Evolutionary conservation across 2,888 invertebrate species (phyloP), one percentile per base, ranked within the genome.

Genomic region (Eupelmus urozonus): DNA sequence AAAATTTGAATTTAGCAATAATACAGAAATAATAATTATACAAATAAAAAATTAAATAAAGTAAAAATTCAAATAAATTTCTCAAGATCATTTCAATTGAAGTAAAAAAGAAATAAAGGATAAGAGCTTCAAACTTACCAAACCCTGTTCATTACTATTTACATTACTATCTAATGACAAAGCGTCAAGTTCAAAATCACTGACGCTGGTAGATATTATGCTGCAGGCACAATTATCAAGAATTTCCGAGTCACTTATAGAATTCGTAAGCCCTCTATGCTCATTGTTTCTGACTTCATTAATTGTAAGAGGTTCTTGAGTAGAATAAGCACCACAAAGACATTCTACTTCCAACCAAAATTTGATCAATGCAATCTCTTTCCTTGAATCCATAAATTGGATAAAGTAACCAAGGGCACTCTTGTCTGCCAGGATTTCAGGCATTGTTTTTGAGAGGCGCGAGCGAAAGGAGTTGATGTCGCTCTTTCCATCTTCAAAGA

Each of bases 351-450:
- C 96, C 81, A 95, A 88, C 93, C 94, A 96, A 88, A 95, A 95
- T 88, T 94, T 94, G 0, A 96, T 92, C 42, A 94, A 90, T 23
- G 92, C 90, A 73, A 94, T 90, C 72, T 93, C 93, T 76, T 93
- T 93, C 81, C 93, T 92, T n/a, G 93, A 91, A 85, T 97, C 96
- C 93, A 98, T 93, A 89, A 93, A 98, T 85, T 96, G 96, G 73
- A 96, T 92, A 88, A 97, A 96, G 90, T 96, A 96, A 62, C 94
- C 94, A 29, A 97, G 91, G 74, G 95, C 95, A 87, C 93, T 93
- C 87, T 95, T 95, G 89, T 96, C 96, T 29, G 92, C 90, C 18
- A 98, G 91, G 82, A 96, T 93, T 85, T 97, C 95, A 78, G 92
- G 90, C 78, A 97, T 91, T 69, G 93, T 94, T 90, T 95, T 93